Conservation (phyloP, 2,113 vertebrate genomes). For the Eptesicus fuscus region DNA sequence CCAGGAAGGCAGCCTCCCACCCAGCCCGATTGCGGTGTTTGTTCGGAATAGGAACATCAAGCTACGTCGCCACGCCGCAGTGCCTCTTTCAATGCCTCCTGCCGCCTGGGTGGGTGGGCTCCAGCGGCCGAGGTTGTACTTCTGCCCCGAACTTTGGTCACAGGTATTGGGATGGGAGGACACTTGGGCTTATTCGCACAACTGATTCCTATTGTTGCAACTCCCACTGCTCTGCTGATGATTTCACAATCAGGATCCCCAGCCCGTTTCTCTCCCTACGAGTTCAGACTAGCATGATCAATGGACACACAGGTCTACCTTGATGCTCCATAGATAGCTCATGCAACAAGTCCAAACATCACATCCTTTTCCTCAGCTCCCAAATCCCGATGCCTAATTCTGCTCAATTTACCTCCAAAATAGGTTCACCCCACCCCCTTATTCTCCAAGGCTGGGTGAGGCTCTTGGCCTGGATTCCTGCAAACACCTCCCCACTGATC, state of each 20-base stretch:
- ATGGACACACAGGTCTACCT: not conserved
- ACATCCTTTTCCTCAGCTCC: not conserved
- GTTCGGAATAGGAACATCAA: no score
- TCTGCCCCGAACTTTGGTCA: not conserved
- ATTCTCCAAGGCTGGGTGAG: not conserved
- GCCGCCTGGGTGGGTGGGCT: not conserved
- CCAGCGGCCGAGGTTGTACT: no score
- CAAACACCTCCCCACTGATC: not conserved
- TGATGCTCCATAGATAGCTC: not conserved
- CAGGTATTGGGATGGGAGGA: not conserved
- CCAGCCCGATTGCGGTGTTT: rapidly evolving
- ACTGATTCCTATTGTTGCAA: not conserved
- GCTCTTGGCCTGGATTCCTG: not conserved
- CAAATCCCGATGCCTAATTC: not conserved
- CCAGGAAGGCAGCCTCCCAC: not conserved
- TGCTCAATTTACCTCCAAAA: not conserved
- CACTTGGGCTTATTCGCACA: not conserved
- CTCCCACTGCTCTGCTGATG: not conserved
- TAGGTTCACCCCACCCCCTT: not conserved
- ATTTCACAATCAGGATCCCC: not conserved
- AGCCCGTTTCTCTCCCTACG: not conserved
- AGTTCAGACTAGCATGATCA: not conserved
- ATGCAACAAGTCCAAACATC: not conserved
- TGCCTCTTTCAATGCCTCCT: not conserved
- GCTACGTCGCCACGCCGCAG: not conserved